Conservation (phyloP, 2,797 vertebrate species). For the Myotis myotis region DNA sequence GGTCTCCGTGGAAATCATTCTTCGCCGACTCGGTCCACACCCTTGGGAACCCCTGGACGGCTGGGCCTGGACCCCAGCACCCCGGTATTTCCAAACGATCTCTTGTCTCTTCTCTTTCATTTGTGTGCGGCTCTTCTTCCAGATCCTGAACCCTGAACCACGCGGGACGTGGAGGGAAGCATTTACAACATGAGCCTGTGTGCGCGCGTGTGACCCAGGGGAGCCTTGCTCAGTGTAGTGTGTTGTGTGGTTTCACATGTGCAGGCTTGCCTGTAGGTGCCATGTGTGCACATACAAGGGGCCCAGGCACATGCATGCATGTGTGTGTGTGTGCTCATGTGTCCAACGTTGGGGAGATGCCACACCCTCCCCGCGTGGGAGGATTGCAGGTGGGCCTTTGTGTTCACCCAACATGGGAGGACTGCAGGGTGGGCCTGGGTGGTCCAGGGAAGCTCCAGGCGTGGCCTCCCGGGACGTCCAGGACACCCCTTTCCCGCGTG, state of each 20-base stretch:
- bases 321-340: background rate
- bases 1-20: too few species aligned
- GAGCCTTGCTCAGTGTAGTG: accelerated
- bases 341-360: accelerated
- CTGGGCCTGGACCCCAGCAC: too few species aligned
- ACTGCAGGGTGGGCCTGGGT: background rate
- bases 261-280: background rate
- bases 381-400: background rate
- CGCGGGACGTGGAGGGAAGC: too few species aligned
- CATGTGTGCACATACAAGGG: accelerated
- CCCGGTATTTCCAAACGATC: too few species aligned
- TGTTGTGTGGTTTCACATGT: background rate
- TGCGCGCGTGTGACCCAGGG: background rate
- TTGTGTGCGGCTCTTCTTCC: too few species aligned
- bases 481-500: too few species aligned
- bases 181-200: too few species aligned
- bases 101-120: too few species aligned
- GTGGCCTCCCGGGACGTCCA: accelerated
- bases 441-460: background rate
- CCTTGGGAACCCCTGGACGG: too few species aligned
- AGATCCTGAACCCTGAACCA: too few species aligned
- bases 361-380: accelerated
- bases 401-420: too few species aligned
- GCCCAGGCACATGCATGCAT: background rate
- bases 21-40: too few species aligned